Evolutionary conservation across 2,797 vertebrate genomes (phyloP).

Genomic region (Epinephelus awoara): DNA sequence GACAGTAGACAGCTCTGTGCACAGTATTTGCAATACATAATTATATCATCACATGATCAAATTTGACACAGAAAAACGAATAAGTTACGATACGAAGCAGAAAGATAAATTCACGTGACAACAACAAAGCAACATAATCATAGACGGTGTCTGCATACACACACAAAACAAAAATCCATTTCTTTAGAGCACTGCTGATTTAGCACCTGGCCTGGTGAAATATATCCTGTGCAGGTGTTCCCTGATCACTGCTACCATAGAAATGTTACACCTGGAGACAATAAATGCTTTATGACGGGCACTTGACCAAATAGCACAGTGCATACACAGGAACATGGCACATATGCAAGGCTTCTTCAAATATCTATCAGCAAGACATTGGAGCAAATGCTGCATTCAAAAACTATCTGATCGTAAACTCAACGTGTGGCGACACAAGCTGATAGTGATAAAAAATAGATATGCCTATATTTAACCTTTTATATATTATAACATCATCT

Average conservation of each 20-base stretch:
- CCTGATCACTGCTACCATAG: slow-evolving; percentile 79
- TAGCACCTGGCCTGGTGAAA: slow-evolving; percentile 55
- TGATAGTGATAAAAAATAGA: slow-evolving; percentile 79
- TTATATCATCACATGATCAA: slow-evolving; percentile 35
- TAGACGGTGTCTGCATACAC: slow-evolving; percentile 29
- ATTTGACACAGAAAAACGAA: slow-evolving; percentile 40
- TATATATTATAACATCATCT: slow-evolving; percentile 52
- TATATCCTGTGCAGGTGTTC: slow-evolving; percentile 64
- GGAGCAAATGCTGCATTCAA: slow-evolving; percentile 55
- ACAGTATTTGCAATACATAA: slow-evolving; percentile 32
- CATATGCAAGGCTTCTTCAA: slow-evolving; percentile 69
- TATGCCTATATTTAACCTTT: slow-evolving; percentile 60
- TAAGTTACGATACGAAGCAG: slow-evolving; percentile 50
- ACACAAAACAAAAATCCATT: slow-evolving; percentile 28
- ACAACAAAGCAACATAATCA: slow-evolving; percentile 32
- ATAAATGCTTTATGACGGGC: slow-evolving; percentile 68
- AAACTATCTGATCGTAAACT: slow-evolving; percentile 43
- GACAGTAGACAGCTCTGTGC: slow-evolving; percentile 46
- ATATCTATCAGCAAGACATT: slow-evolving; percentile 63
- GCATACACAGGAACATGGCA: slow-evolving; percentile 71
- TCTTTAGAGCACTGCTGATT: slow-evolving; percentile 57
- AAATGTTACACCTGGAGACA: slow-evolving; percentile 67
- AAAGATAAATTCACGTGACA: slow-evolving; percentile 57
- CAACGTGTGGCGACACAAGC: slow-evolving; percentile 62
- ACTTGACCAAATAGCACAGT: slow-evolving; percentile 71